Evolutionary conservation across 2,888 invertebrate species (phyloP).

Genomic region (Fragum fragum): DNA sequence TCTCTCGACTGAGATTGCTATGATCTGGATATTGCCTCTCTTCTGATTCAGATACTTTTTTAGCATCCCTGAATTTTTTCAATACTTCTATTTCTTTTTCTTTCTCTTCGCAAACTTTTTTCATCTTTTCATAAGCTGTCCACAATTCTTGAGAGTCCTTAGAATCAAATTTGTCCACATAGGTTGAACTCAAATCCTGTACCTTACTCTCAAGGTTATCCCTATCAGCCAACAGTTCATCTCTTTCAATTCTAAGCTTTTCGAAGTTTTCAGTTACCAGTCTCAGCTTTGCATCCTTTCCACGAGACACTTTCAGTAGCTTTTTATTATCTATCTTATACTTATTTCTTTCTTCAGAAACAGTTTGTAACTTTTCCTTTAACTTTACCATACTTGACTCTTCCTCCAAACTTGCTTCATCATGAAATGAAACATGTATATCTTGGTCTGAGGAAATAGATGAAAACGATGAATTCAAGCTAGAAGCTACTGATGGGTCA

Average conservation of each 20-base stretch:
- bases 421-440: background rate
- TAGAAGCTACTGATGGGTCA: constrained; percentile 33
- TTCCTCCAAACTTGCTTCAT: background rate
- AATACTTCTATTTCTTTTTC: constrained; percentile 51
- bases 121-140: constrained; percentile 37
- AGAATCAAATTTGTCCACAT: background rate
- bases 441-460: constrained; percentile 42
- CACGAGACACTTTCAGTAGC: constrained; percentile 58
- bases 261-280: constrained; percentile 64
- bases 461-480: constrained; percentile 58
- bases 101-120: constrained; percentile 44
- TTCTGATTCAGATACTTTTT: constrained; percentile 9
- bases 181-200: constrained; percentile 48
- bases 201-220: constrained; percentile 61
- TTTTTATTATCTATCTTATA: constrained; percentile 64
- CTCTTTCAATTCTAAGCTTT: constrained; percentile 51
- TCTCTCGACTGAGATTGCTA: constrained; percentile 45
- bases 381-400: constrained; percentile 26
- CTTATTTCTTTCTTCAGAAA: constrained; percentile 60
- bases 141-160: constrained; percentile 25
- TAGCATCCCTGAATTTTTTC: background rate
- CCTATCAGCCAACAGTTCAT: constrained; percentile 52
- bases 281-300: constrained; percentile 64
- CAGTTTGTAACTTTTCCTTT: constrained; percentile 30
- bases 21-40: constrained; percentile 36